Conservation (phyloP, 2,888 invertebrate species). For the Drosophila subquinaria region DNA sequence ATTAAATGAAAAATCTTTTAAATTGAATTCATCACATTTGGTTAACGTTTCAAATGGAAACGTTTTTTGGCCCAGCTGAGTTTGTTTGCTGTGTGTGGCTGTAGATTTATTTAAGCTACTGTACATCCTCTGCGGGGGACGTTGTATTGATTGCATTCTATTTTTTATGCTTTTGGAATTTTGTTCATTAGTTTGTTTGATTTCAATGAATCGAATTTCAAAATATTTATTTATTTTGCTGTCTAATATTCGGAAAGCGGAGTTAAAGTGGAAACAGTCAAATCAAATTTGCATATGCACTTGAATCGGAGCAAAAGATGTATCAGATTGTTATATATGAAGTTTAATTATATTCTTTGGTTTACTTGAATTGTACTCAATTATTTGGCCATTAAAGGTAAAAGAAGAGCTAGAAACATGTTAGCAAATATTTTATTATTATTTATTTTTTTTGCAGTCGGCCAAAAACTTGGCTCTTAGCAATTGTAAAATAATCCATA, state of each 20-base stretch:
- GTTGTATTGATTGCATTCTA: slow-evolving; percentile 66
- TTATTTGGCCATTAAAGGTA: neutral
- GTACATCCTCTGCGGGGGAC: neutral
- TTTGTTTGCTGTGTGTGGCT: slow-evolving; percentile 8
- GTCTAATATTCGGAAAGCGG: slow-evolving; percentile 24
- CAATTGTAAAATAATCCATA: neutral
- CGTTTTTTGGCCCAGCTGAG: slow-evolving; percentile 23
- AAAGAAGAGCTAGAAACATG: neutral
- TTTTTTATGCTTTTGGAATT: slow-evolving; percentile 54
- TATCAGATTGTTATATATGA: neutral
- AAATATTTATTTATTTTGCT: slow-evolving; percentile 23
- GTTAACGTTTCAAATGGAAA: slow-evolving; percentile 57
- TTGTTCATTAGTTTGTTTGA: slow-evolving; percentile 63
- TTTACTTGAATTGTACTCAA: neutral
- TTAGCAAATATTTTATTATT: no score
- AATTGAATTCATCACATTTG: slow-evolving; percentile 72
- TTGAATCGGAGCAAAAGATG: neutral
- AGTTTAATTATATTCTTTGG: no score
- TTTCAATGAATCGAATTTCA: slow-evolving; percentile 26
- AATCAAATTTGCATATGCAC: neutral
- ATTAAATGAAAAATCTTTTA: slow-evolving; percentile 68
- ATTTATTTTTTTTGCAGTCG: neutral
- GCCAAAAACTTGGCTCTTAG: neutral
- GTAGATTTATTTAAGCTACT: slow-evolving; percentile 52
- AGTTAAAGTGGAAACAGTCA: neutral